Evolutionary conservation across 2,113 vertebrate species (phyloP).

Genomic region (Cynocephalus volans): DNA sequence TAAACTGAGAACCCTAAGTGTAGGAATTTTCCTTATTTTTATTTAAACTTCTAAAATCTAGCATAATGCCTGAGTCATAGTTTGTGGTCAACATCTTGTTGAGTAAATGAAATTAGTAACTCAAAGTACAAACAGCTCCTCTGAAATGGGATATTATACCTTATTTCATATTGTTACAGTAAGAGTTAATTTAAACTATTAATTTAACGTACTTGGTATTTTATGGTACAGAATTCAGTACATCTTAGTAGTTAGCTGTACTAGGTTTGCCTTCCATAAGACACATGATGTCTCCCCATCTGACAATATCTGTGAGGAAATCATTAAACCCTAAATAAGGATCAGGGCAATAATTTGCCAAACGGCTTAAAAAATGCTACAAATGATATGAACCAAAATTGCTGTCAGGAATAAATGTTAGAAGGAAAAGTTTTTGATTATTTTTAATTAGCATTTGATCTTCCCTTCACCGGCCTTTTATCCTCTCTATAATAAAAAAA

Average conservation of each 20-base stretch:
- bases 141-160: not conserved
- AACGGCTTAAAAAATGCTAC: conserved; percentile 76
- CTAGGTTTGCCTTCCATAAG: conserved; percentile 44
- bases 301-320: conserved; percentile 62
- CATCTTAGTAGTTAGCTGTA: conserved; percentile 39
- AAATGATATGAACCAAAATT: conserved; percentile 64
- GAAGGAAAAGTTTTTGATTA: conserved; percentile 80
- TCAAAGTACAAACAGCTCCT: not conserved
- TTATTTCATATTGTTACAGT: not conserved
- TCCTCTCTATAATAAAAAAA: conserved; percentile 76
- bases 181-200: not conserved
- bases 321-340: conserved; percentile 73
- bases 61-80: not conserved
- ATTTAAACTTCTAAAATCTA: conserved; percentile 36
- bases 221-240: not conserved
- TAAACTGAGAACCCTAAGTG: not conserved
- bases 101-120: not conserved
- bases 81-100: not conserved
- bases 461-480: conserved; percentile 79
- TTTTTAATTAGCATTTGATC: conserved; percentile 85
- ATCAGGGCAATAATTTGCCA: conserved; percentile 79
- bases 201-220: not conserved
- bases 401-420: conserved; percentile 78
- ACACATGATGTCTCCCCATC: not conserved
- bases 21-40: not conserved